phyloP scores from a whole-genome alignment of 2,888 invertebrate species.

The Cosmia trapezina region DNA sequence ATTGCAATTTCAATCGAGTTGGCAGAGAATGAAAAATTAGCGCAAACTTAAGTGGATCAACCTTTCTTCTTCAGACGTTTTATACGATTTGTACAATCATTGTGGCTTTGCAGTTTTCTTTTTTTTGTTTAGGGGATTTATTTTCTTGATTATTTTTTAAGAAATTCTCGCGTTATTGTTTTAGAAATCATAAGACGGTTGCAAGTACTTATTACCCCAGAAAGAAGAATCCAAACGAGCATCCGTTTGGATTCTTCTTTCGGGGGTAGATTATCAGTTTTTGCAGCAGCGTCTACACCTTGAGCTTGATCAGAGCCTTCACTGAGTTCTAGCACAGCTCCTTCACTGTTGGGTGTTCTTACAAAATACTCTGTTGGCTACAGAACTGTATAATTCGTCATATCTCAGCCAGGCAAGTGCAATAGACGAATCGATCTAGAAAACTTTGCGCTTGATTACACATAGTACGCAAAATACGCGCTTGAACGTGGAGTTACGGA shows the following conservation, averaged over 20 bases:
- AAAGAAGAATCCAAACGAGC: no score
- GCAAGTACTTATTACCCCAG: not conserved
- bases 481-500: not conserved
- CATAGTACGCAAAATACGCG: not conserved
- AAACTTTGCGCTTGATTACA: not conserved
- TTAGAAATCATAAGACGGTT: not conserved
- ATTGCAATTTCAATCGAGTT: constrained; percentile 49
- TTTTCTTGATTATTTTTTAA: not conserved
- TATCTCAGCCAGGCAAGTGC: not conserved
- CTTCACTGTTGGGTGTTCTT: not conserved
- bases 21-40: constrained; percentile 31
- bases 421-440: not conserved
- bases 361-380: not conserved
- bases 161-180: not conserved
- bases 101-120: not conserved
- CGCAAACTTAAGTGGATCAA: constrained; percentile 30
- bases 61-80: constrained; percentile 3
- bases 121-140: not conserved
- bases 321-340: not conserved
- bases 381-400: not conserved
- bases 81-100: constrained; percentile 3
- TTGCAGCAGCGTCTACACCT: not conserved
- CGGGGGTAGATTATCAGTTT: no score
- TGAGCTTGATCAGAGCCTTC: not conserved
- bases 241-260: not conserved